Base-by-base conservation (phyloP, 2,113 vertebrate genomes). In the Pseudorhombus dupliciocellatus region DNA sequence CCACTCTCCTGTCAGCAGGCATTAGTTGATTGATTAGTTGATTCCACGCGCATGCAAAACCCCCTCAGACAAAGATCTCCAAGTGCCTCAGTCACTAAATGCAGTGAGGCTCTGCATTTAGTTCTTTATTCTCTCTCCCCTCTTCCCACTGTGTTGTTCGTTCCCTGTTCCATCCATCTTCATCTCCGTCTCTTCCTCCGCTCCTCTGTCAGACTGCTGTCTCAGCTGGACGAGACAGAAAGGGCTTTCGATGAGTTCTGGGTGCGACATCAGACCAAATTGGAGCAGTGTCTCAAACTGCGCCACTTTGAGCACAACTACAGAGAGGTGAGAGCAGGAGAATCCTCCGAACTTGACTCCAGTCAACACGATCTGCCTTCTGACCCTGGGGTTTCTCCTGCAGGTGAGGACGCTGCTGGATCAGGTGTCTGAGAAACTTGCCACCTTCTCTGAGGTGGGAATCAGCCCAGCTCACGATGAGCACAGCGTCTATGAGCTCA, bases 181-280 rank as follows among this genome's bases (percentile, higher is more conserved):
- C 14, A 15, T 48, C 9, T 14, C 20, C 20, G 9, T 37, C 46
- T 56, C 22, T 44, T 16, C 16, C 58, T 60, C 42, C 1, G 25
- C 1, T 65, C 2, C 1, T 25, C 12, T 71, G 48, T 24, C 65
- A 99, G 98, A 87, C 94, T 99, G 81, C 87, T 98, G 74, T 94
- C 93, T 67, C 98, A 99, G 66, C 90, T 99, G 80, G 93, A 94
- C 5, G 97, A 99, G 90, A 98, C 97, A 0, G 97, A 98, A 86
- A 87, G 90, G 0, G 97, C 98, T 22, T 99, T 99, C 64, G 97
- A 98, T 70, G 96, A 97, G 84, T 99, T 99, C 90, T 99, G 98
- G 97, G 87, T 93, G 22, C 95, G 96, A 67, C 98, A 99, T 80
- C 95, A 97, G 67, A 95, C 94, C 86, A 99, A 98, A 77, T 93